Evolutionary conservation across 2,888 invertebrate genomes (phyloP), one percentile per base, ranked within the genome.

Genomic region (Drosophila monieri): DNA sequence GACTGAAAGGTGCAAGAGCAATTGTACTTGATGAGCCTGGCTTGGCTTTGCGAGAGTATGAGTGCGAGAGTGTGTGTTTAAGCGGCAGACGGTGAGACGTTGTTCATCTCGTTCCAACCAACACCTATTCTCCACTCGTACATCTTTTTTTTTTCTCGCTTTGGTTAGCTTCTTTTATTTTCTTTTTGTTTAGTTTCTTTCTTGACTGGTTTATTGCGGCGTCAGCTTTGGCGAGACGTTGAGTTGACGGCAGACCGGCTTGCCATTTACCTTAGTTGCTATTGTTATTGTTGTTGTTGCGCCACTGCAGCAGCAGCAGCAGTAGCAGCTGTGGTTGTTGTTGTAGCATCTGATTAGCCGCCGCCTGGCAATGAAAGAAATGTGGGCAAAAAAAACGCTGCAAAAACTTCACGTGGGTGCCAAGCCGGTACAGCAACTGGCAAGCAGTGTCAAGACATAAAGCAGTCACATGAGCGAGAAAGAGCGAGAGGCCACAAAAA

Each of bases 151-250:
- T 47, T 53, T 32, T 44, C 30, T 59, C 32, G 8, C 10, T 65
- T 18, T 8, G 39, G 18, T 47, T 48, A 14, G 39, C 55, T 39
- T 65, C 43, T 58, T 47, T 49, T 27, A 44, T 43, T 35, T 67
- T 51, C 51, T 46, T 30, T 35, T 65, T 14, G 15, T 61, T 44
- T 48, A 52, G 56, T 60, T 60, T 39, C 55, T 56, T 56, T 76
- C 58, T 59, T 66, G 57, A 23, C 41, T 73, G 59, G 64, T 74
- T 61, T 77, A 64, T 77, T 69, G 60, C 64, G 77, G 79, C 78
- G 61, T 74, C 70, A 74, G 74, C 78, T 77, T 76, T 65, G 83
- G 74, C 80, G 74, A 83, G 84, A 79, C 80, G 46, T 44, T 15
- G 35, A 35, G 35, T 35, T 35, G 35, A 35, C 14, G 35, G 35